Base-by-base conservation (phyloP, 2,113 vertebrate species). In the Labrus mixtus region DNA sequence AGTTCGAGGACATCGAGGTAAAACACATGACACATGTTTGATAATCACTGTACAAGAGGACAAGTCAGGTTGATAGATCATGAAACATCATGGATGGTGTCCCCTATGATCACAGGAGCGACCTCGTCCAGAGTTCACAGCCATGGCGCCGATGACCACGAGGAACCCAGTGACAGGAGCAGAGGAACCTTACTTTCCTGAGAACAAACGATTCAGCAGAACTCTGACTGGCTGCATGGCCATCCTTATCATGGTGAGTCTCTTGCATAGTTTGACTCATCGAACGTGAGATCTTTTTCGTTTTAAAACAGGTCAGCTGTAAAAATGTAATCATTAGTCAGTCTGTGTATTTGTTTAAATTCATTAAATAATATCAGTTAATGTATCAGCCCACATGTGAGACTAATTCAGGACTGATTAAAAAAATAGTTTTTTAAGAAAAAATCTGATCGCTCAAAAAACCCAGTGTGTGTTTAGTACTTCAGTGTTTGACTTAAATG, bases 101-200 rank as follows among this genome's bases (percentile, higher is more conserved):
- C 9, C 33, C 8, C 10, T 10, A 53, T 54, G 16, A 55, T 56
- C 8, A 23, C 75, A 94, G 95, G 93, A 95, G 46, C 90, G 93
- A 3, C 94, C 94, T 1, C 89, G 93, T 19, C 94, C 93, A 1
- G 95, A 95, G 84, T 96, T 95, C 85, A 91, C 93, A 0, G 92
- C 95, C 12, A 93, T 93, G 92, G 94, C 95, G 0, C 93, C 91
- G 0, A 85, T 92, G 71, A 95, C 95, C 83, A 92, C 91, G 70
- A 92, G 93, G 84, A 96, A 95, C 88, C 94, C 95, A 0, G 82
- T 95, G 77, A 96, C 94, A 0, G 96, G 95, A 1, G 79, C 91
- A 0, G 96, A 96, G 82, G 96, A 96, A 45, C 95, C 95, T 0
- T 89, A 95, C 77, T 96, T 96, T 58, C 94, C 95, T 1, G 75